Percentiles rank a stretch among this genome's conserved stretches.
These are phyloP conservation scores for Erithacus rubecula DNA, from an alignment of 2,797 vertebrate genomes.

Conservation along the genomic window DNA sequence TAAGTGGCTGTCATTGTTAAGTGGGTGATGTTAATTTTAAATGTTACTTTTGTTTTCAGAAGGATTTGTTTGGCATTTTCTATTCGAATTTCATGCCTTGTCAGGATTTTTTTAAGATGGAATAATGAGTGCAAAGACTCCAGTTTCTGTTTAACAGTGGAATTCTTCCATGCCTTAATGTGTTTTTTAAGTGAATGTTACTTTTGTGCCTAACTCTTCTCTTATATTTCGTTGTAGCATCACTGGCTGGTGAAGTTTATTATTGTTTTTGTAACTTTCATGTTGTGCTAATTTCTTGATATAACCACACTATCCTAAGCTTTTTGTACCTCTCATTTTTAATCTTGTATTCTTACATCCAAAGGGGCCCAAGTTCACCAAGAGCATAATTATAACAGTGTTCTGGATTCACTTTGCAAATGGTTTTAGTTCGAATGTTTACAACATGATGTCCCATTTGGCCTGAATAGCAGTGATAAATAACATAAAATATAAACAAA, in stretches of 20 bases:
- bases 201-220: background rate
- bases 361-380: background rate
- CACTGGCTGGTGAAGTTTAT: background rate
- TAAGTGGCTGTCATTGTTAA: too few species aligned
- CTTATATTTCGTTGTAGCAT: background rate
- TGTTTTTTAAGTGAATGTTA: background rate
- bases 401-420: background rate
- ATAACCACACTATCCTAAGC: background rate
- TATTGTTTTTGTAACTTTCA: background rate
- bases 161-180: background rate
- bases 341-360: background rate
- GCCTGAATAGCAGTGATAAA: background rate
- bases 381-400: background rate
- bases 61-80: background rate
- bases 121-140: background rate
- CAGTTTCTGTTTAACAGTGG: background rate
- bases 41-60: background rate
- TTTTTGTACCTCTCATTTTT: background rate
- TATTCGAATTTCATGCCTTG: background rate
- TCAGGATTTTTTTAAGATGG: background rate
- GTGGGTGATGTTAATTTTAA: background rate
- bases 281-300: background rate
- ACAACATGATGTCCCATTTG: background rate
- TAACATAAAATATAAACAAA: background rate
- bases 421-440: background rate